Conservation (phyloP, 2,113 vertebrate species). For the Cynopterus brachyotis region DNA sequence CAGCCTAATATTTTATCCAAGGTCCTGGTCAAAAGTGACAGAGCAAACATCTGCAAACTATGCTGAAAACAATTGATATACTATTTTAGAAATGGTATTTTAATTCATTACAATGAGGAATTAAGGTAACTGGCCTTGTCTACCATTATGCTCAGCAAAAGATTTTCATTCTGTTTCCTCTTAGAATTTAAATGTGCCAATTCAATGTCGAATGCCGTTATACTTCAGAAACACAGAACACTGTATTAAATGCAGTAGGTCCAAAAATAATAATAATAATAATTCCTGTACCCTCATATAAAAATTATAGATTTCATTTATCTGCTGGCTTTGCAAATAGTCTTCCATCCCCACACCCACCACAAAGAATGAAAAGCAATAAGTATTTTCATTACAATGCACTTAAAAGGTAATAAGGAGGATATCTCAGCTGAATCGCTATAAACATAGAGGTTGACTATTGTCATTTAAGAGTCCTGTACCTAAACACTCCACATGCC, state of each 20-base stretch:
- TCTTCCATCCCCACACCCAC: background rate
- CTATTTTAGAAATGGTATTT: background rate
- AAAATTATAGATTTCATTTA: slow-evolving; percentile 27
- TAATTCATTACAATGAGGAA: background rate
- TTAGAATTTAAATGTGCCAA: slow-evolving; percentile 11
- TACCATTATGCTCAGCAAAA: background rate
- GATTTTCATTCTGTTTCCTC: slow-evolving; percentile 43
- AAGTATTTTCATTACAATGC: background rate
- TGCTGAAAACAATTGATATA: background rate
- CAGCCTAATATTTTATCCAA: background rate
- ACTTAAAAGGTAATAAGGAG: slow-evolving; percentile 19
- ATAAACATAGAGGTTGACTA: background rate
- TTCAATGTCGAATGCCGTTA: slow-evolving; percentile 25
- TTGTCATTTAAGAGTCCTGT: background rate
- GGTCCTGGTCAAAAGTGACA: background rate
- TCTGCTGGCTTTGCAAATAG: slow-evolving; percentile 6
- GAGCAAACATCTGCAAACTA: background rate
- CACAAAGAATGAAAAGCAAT: background rate
- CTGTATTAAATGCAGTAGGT: background rate
- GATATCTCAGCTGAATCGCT: background rate
- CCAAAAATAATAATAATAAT: slow-evolving; percentile 2
- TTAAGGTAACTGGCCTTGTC: background rate
- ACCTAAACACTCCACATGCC: background rate
- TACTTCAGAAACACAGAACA: background rate
- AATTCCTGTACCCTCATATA: background rate